Percentiles rank a stretch among this genome's conserved stretches.
phyloP scores from a whole-genome alignment of 1,140 invertebrate genomes.

The Nilaparvata lugens region DNA sequence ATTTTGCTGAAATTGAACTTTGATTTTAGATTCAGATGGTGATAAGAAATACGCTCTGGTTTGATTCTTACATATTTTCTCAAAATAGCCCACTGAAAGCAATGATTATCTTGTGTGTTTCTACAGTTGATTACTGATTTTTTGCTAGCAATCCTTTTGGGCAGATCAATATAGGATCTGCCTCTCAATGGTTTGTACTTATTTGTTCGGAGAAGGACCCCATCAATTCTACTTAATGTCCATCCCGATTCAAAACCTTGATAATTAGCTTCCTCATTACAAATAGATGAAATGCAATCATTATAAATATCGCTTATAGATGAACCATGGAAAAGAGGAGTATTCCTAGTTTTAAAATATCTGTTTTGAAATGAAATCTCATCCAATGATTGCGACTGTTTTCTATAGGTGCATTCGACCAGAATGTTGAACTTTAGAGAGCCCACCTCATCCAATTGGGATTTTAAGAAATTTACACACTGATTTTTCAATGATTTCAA shows the following conservation, averaged over 20 bases:
- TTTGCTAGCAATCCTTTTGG: background rate
- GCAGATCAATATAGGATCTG: background rate
- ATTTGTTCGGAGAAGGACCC: background rate
- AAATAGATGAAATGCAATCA: no score
- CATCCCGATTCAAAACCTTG: background rate
- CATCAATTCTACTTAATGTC: background rate
- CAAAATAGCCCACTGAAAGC: conserved; percentile 7
- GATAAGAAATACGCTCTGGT: background rate
- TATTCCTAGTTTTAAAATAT: no score
- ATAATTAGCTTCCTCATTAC: no score
- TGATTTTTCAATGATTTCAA: no score
- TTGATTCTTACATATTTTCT: background rate
- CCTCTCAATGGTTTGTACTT: background rate
- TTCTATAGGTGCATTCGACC: no score
- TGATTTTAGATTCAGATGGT: background rate
- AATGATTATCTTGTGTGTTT: conserved; percentile 1
- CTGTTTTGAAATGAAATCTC: no score
- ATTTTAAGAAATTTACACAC: no score
- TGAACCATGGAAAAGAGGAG: no score
- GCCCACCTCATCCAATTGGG: no score
- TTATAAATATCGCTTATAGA: no score
- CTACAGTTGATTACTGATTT: background rate
- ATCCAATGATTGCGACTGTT: no score
- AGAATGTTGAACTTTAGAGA: no score
- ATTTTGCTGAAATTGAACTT: conserved; percentile 5